Evolutionary conservation across 2,797 vertebrate genomes (phyloP), one percentile per base, ranked within the genome.

Genomic region (Malurus leucopterus): DNA sequence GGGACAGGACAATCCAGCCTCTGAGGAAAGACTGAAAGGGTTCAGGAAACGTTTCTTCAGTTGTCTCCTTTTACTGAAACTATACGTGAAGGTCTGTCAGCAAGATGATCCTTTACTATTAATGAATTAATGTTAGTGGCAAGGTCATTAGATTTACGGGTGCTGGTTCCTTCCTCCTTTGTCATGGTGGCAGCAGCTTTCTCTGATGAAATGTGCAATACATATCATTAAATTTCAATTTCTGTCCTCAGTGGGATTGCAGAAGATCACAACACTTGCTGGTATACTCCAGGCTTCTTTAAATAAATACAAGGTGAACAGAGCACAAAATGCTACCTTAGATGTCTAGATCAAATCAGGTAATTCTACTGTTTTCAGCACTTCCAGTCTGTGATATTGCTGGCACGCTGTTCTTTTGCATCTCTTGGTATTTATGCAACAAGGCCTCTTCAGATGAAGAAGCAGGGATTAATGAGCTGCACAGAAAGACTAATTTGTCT

Each of bases 401-500:
- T 84, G 34, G 51, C 24, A 7, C 74, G 50, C 34, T 86, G 15
- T 36, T 74, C 36, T 92, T 93, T 78, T 75, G 51, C 40, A 53
- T 64, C 69, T 41, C 29, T 53, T 87, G 88, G 59, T 94, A 67
- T 79, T 59, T 59, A 13, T 55, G 84, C 93, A 95, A 82, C 29
- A 49, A 10, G 59, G 74, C 53, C 65, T 93, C 92, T 87, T 90
- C 67, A 91, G 62, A 79, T 89, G 88, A 93, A 92, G 91, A 93
- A 92, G 57, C 24, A 41, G 57, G 87, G 87, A 95, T 92, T 94
- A 95, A 96, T 95, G 93, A 96, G 84, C 76, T 47, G 3, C 68
- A 38, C 8, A 10, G 93, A 96, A 96, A 92, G 74, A 76, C 86
- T 92, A 72, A 95, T 96, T 95, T 95, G 81, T 88, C 64, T 94